Evolutionary conservation across 2,888 invertebrate genomes (phyloP), one percentile per base, ranked within the genome.

Genomic region (Anoncus sp.): DNA sequence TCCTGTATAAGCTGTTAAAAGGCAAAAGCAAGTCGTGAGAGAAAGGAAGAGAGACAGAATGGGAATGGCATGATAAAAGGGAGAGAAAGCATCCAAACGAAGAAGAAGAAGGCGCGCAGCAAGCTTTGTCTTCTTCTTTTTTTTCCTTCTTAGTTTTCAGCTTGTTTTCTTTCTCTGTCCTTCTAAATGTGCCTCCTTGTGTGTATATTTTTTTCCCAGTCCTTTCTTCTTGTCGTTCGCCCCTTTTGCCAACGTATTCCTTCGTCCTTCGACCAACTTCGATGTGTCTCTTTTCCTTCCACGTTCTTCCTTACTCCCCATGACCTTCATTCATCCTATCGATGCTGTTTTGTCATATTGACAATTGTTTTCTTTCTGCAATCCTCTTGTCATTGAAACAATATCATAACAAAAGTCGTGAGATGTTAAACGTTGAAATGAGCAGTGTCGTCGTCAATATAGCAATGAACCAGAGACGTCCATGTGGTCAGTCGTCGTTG

Each of bases 41-140:
- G 70, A 65, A 40, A 47, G 57, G 16, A 53, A 35, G n/a, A 40
- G 53, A 47, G 74, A 63, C n/a, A n/a, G n/a, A n/a, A n/a, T n/a
- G n/a, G n/a, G n/a, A n/a, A n/a, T n/a, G n/a, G n/a, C n/a, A n/a
- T n/a, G n/a, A 72, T 59, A 67, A 53, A 72, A 71, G 67, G 10
- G n/a, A n/a, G 9, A 43, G 31, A 20, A n/a, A 60, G 45, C 59
- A 53, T 53, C 65, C 59, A 59, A 65, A 20, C 63, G 16, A 53
- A 24, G 53, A 71, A 7, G n/a, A n/a, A n/a, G n/a, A n/a, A n/a
- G n/a, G n/a, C n/a, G n/a, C 24, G 45, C n/a, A 18, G 77, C 66
- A 63, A 71, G 63, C 66, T 72, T 63, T 57, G 66, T 51, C 49
- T 49, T 75, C 45, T 53, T n/a, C 55, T 43, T 31, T 45, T 40